Base-by-base conservation (phyloP, 2,797 vertebrate species). In the Chelon auratus region DNA sequence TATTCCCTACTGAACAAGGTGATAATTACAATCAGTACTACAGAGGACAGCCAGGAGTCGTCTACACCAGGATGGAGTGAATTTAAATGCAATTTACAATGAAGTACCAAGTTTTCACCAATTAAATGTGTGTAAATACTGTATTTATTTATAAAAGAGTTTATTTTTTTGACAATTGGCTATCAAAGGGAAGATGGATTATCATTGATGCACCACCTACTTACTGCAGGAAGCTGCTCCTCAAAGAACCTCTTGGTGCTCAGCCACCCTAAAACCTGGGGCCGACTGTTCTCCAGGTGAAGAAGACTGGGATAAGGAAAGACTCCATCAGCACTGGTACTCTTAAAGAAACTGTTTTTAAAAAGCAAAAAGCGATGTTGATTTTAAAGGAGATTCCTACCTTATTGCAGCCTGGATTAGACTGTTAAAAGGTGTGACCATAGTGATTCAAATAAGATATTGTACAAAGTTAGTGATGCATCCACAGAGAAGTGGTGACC, bases 121-220 rank as follows among this genome's bases (percentile, higher is more conserved):
- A 77, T 78, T 24, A 50, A 15, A 13, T 73, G 26, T 65, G 13
- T 78, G 71, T 85, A 86, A 72, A 86, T 87, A 83, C 15, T 88
- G 72, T 90, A 79, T 86, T 88, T 85, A 88, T 88, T 83, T 86
- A 60, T 77, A 85, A 80, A 84, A 83, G 77, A 82, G 68, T 82
- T 81, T 87, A 82, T 81, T 89, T 87, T 40, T 87, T 85, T 78
- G 68, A 69, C 53, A 70, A 78, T 74, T 80, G 68, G 79, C 63
- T 64, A 53, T 72, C 42, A 81, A 80, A 75, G 59, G 62, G 62
- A 80, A 82, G 5, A 65, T 64, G 30, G 37, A 62, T 73, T 39
- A n/a, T 63, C 30, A 63, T 45, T 61, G 65, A 68, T 62, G 65
- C 15, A 58, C 37, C 54, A 47, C 22, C 58, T 74, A 59, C 61